A percentile compares a stretch with the other conserved stretches of the same genome.
Evolutionary conservation across 2,797 vertebrate genomes (phyloP).

Genomic region (Podarcis siculus): DNA sequence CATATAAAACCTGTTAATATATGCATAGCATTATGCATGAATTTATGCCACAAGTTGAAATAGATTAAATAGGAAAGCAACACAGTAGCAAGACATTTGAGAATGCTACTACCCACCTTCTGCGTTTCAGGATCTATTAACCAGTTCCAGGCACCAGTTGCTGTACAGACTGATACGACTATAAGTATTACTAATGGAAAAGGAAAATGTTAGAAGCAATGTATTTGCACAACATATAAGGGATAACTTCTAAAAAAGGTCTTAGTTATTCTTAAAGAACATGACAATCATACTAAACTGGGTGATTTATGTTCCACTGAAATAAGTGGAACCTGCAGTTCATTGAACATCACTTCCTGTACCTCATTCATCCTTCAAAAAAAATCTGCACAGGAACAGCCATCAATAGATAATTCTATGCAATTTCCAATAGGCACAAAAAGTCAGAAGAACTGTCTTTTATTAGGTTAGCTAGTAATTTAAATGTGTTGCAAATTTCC

Average conservation of each 20-base stretch:
- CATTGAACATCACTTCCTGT: neutral
- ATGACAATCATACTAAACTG: neutral
- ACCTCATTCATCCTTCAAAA: neutral
- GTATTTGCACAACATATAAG: neutral
- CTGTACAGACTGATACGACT: conserved; percentile 97
- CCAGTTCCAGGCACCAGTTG: conserved; percentile 99
- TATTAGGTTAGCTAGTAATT: too few relatives aligned
- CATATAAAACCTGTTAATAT: neutral
- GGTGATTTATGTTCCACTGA: neutral
- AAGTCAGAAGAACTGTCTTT: neutral
- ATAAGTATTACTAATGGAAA: conserved; percentile 93
- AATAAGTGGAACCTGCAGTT: neutral
- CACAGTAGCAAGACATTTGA: neutral
- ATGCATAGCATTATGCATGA: neutral
- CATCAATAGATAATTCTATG: neutral
- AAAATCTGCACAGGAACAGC: too few relatives aligned
- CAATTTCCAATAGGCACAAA: neutral
- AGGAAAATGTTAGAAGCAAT: conserved; percentile 15
- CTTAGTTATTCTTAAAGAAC: neutral
- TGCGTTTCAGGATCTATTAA: conserved; percentile 98
- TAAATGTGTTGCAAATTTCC: neutral
- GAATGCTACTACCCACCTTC: conserved; percentile 82
- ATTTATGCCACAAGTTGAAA: neutral
- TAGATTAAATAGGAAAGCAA: neutral
- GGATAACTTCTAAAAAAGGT: neutral